Conservation (phyloP, 2,797 vertebrate species). For the Phalanger gymnotis region DNA sequence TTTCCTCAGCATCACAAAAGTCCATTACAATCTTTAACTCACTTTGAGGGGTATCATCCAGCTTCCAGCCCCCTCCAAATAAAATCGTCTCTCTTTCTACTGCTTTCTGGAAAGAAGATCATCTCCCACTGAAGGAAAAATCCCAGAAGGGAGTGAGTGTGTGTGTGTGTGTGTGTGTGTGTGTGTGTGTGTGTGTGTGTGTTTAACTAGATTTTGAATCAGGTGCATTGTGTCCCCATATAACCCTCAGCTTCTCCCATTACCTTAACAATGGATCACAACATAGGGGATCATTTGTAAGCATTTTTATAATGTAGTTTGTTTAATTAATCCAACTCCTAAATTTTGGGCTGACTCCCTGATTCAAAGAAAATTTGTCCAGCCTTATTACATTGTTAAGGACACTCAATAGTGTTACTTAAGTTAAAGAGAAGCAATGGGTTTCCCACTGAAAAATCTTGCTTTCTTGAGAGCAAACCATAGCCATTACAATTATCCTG, state of each 20-base stretch:
- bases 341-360: neutral
- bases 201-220: neutral
- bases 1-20: no score
- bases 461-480: conserved; percentile 49
- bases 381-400: neutral
- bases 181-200: no score
- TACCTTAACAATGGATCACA: neutral
- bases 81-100: neutral
- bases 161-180: no score
- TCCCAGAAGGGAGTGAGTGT: neutral
- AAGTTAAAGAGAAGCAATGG: conserved; percentile 58
- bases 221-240: neutral
- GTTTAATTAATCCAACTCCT: neutral
- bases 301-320: neutral
- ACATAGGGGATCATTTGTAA: neutral
- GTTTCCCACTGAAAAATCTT: conserved; percentile 63
- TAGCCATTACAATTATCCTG: conserved; percentile 14
- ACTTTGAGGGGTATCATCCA: neutral
- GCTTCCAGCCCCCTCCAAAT: neutral
- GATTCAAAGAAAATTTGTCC: neutral
- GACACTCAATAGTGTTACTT: conserved; percentile 48
- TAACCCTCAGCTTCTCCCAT: neutral
- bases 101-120: neutral
- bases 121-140: neutral
- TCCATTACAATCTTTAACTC: neutral